Conservation (phyloP, 2,888 invertebrate genomes). For the Hirtodrosophila duncani region DNA sequence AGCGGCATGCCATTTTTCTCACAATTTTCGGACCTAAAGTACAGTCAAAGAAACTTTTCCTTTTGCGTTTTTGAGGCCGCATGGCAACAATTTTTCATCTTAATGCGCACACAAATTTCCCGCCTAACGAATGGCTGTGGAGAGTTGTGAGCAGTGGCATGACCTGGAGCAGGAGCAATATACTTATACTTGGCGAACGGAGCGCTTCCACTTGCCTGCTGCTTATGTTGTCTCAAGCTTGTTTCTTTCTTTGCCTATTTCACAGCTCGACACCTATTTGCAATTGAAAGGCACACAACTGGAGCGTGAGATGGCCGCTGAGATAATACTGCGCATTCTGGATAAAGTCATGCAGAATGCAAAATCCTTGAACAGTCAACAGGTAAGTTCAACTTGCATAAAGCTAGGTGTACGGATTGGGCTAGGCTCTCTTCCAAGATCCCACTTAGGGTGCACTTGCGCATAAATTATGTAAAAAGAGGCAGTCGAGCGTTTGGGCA, state of each 20-base stretch:
- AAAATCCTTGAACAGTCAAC: slow-evolving; percentile 85
- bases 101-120: slow-evolving; percentile 73
- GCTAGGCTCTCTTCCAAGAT: too few species aligned
- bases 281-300: slow-evolving; percentile 77
- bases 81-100: slow-evolving; percentile 72
- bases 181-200: too few species aligned
- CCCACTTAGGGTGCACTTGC: slow-evolving; percentile 36
- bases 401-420: not conserved
- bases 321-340: slow-evolving; percentile 81
- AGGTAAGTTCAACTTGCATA: slow-evolving; percentile 80
- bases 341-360: slow-evolving; percentile 83
- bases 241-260: slow-evolving; percentile 44
- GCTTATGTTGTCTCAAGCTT: slow-evolving; percentile 29
- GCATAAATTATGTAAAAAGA: slow-evolving; percentile 58
- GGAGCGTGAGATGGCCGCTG: slow-evolving; percentile 80
- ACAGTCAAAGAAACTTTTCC: slow-evolving; percentile 28
- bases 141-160: slow-evolving; percentile 10
- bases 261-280: slow-evolving; percentile 77
- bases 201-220: slow-evolving; percentile 33
- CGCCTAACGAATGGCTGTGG: slow-evolving; percentile 53
- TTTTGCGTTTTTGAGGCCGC: slow-evolving; percentile 31
- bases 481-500: slow-evolving; percentile 48
- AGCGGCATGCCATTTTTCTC: slow-evolving; percentile 35
- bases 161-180: too few species aligned
- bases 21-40: slow-evolving; percentile 34